phyloP scores from a whole-genome alignment of 2,797 vertebrate genomes.

The Acanthiza pusilla region DNA sequence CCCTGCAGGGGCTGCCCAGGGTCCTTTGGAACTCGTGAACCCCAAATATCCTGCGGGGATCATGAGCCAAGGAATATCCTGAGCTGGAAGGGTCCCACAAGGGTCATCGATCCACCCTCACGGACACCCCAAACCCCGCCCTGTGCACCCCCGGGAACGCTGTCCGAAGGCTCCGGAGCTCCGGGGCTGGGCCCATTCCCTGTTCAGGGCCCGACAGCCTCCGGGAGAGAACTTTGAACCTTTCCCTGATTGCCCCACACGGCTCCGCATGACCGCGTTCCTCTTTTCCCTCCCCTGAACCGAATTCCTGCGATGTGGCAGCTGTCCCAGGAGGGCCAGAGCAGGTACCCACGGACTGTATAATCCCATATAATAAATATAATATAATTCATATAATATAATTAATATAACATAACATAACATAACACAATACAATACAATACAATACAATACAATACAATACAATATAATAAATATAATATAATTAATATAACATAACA shows the following conservation, averaged over 20 bases:
- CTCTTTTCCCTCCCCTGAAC: background rate
- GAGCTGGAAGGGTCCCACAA: too few species aligned
- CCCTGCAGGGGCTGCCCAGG: rapidly evolving
- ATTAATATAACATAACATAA: too few species aligned
- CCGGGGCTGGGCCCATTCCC: background rate
- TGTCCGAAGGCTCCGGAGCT: background rate
- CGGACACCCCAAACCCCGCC: background rate
- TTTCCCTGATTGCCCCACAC: background rate
- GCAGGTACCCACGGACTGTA: background rate
- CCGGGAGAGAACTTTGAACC: background rate
- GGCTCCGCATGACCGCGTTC: background rate
- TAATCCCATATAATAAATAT: too few species aligned
- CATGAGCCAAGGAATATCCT: background rate
- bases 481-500: too few species aligned
- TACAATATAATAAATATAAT: too few species aligned
- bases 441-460: too few species aligned
- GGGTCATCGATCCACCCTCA: background rate
- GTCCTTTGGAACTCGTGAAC: background rate
- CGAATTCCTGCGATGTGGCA: background rate
- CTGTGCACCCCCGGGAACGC: rapidly evolving
- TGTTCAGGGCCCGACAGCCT: background rate
- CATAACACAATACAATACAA: too few species aligned
- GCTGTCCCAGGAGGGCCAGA: background rate
- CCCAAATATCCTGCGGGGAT: background rate
- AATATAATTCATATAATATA: too few species aligned